Evolutionary conservation across 1,140 invertebrate genomes (phyloP).

Genomic region (Rhopalosiphum padi): DNA sequence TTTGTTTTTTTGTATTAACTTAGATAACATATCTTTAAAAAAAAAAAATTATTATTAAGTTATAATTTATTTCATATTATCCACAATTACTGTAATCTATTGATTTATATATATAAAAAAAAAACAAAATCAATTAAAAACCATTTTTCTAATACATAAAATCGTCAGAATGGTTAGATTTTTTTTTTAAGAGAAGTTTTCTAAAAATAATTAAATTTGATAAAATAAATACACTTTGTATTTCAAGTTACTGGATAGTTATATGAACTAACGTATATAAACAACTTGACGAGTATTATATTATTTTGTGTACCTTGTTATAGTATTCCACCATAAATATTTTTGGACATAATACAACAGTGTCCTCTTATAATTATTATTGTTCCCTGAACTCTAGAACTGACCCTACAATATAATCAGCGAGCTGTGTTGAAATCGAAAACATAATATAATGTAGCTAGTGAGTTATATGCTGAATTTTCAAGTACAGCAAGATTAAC

Average conservation of each 20-base stretch:
- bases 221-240: background rate
- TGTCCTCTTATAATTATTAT: background rate
- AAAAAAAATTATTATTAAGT: too few relatives aligned
- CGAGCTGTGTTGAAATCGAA: background rate
- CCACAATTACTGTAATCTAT: too few relatives aligned
- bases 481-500: background rate
- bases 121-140: too few relatives aligned
- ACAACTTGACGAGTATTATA: background rate
- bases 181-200: background rate
- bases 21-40: too few relatives aligned
- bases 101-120: too few relatives aligned
- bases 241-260: background rate
- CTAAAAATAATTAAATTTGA: background rate
- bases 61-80: too few relatives aligned
- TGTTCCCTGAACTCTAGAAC: background rate
- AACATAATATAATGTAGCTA: background rate
- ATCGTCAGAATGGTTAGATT: too few relatives aligned
- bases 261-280: background rate
- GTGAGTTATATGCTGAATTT: background rate
- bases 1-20: too few relatives aligned
- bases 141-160: too few relatives aligned
- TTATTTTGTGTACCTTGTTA: background rate
- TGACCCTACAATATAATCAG: background rate
- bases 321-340: conserved; percentile 18
- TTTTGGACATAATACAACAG: background rate